These are phyloP conservation scores for Platorchestia sp. DNA, from an alignment of 1,140 invertebrate species.

Conservation along the genomic window DNA sequence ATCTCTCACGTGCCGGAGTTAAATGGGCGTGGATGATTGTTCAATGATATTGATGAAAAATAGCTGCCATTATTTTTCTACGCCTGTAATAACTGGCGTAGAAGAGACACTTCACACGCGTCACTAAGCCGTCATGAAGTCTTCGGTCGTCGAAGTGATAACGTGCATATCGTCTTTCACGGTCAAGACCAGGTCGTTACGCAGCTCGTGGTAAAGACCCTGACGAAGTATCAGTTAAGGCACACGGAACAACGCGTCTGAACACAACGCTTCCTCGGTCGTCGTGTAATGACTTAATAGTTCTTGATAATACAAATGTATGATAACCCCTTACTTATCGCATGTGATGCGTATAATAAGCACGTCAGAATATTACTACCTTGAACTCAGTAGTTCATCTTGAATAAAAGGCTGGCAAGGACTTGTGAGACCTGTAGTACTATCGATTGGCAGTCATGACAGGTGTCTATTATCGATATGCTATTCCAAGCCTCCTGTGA, in stretches of 20 bases:
- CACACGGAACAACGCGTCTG: slow-evolving; percentile 15
- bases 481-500: not conserved
- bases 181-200: slow-evolving; percentile 13
- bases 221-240: slow-evolving; percentile 28
- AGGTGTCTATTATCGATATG: not conserved
- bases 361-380: not conserved
- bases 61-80: not conserved
- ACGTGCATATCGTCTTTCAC: slow-evolving; percentile 16
- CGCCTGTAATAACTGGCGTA: not conserved
- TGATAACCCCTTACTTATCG: not conserved
- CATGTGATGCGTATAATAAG: not conserved
- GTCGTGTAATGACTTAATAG: not conserved
- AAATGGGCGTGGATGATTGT: not conserved
- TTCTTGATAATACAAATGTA: not conserved
- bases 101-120: not conserved
- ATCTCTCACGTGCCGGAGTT: not conserved
- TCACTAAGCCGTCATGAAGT: not conserved
- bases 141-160: not conserved
- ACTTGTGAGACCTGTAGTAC: not conserved
- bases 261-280: slow-evolving; percentile 21
- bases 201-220: not conserved
- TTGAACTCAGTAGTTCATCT: not conserved
- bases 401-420: not conserved
- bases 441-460: not conserved
- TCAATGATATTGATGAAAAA: not conserved